Conservation (phyloP, 1,140 invertebrate species). For the Dendrolimus punctatus region DNA sequence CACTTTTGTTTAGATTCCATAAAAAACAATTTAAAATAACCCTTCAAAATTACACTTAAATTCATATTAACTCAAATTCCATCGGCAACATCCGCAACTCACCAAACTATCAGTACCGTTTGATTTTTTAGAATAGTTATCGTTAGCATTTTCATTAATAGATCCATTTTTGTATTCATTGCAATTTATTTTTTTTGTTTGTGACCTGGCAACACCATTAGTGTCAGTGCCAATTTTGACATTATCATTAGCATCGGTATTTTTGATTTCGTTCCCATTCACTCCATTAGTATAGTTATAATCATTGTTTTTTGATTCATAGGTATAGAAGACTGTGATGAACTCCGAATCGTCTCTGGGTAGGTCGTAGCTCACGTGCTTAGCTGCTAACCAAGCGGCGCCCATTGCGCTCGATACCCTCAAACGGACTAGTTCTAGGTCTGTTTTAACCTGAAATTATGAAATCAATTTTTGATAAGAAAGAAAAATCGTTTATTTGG, state of each 20-base stretch:
- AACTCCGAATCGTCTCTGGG: constrained; percentile 48
- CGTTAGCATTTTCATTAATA: constrained; percentile 18
- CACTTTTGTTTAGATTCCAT: too few species aligned
- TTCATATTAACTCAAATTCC: too few species aligned
- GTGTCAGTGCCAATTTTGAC: too few species aligned
- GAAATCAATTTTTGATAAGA: too few species aligned
- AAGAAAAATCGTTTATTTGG: too few species aligned
- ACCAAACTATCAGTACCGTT: too few species aligned
- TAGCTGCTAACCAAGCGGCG: constrained; percentile 55
- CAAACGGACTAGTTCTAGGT: constrained; percentile 47
- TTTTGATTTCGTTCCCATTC: constrained; percentile 2
- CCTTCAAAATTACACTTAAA: too few species aligned
- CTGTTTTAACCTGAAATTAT: constrained; percentile 38
- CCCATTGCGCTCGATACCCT: constrained; percentile 58
- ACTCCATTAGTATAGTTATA: not conserved
- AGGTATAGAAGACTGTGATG: constrained; percentile 53
- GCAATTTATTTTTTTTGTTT: too few species aligned
- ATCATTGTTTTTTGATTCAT: constrained; percentile 19
- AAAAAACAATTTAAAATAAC: too few species aligned
- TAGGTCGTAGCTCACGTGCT: constrained; percentile 37
- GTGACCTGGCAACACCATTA: too few species aligned
- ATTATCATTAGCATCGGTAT: too few species aligned
- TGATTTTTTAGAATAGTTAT: not conserved
- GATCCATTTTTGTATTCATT: constrained; percentile 11
- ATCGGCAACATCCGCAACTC: too few species aligned